A percentile compares a stretch with the other conserved stretches of the same genome.
Evolutionary conservation across 2,797 vertebrate genomes (phyloP).

Genomic region (Sphenodon punctatus): DNA sequence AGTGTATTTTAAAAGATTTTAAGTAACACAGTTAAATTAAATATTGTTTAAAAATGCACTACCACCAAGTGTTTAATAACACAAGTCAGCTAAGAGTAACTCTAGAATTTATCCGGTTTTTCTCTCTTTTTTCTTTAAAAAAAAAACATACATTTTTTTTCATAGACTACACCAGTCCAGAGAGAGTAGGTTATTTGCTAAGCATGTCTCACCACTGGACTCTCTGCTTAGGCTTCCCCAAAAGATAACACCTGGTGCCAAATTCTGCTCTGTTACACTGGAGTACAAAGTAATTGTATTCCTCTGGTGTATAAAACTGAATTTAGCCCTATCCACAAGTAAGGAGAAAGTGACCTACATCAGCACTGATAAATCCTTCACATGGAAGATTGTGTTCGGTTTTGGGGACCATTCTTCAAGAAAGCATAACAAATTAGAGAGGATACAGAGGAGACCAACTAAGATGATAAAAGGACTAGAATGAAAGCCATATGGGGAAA

Average conservation of each 20-base stretch:
- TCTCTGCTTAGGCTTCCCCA: not conserved
- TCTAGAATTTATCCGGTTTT: not conserved
- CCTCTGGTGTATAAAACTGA: too few relatives aligned
- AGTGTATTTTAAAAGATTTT: not conserved
- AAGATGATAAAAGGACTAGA: too few relatives aligned
- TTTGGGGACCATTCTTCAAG: too few relatives aligned
- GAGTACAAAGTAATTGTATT: too few relatives aligned
- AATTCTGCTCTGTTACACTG: not conserved
- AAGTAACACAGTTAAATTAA: not conserved
- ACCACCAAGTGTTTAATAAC: not conserved
- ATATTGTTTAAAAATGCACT: not conserved
- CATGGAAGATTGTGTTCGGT: too few relatives aligned
- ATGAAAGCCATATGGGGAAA: too few relatives aligned
- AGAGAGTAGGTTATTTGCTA: not conserved
- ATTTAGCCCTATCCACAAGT: too few relatives aligned
- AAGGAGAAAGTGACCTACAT: too few relatives aligned
- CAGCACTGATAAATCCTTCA: too few relatives aligned
- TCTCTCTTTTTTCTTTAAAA: not conserved
- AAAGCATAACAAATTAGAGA: too few relatives aligned
- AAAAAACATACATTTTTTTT: not conserved
- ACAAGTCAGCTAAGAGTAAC: not conserved
- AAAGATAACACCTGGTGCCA: not conserved
- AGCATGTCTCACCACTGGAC: not conserved
- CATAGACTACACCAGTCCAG: not conserved
- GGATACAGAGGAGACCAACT: too few relatives aligned